phyloP scores from a whole-genome alignment of 1,140 invertebrate genomes.

The Aphis gossypii region DNA sequence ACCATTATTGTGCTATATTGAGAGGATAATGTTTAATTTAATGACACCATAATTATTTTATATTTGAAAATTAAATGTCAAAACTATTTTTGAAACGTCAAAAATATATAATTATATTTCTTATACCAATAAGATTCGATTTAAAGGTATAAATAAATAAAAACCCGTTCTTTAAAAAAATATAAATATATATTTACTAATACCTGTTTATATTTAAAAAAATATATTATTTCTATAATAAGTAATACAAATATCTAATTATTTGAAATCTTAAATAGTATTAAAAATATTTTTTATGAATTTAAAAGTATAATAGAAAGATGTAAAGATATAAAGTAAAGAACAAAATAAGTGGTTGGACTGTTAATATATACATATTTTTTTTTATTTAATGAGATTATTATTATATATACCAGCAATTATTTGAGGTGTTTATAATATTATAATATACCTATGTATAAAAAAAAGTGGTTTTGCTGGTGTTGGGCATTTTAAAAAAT shows the following conservation, averaged over 20 bases:
- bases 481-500: background rate
- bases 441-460: too few species aligned
- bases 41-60: background rate
- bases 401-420: too few species aligned
- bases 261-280: too few species aligned
- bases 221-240: too few species aligned
- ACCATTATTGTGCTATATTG: background rate
- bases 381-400: too few species aligned
- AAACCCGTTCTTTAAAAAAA: background rate
- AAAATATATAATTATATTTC: background rate
- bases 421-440: too few species aligned
- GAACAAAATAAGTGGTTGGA: background rate
- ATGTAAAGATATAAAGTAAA: too few species aligned
- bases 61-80: background rate
- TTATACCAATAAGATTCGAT: background rate
- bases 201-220: too few species aligned
- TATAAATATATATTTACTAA: too few species aligned
- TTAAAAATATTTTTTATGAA: too few species aligned
- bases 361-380: background rate
- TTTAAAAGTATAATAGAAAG: too few species aligned
- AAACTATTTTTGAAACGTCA: background rate
- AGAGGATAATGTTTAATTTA: background rate
- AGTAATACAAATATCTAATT: too few species aligned
- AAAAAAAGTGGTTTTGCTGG: background rate
- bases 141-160: background rate